A percentile compares a stretch with the other conserved stretches of the same genome.
phyloP scores from a whole-genome alignment of 2,113 vertebrate species.

The Anhinga anhinga region DNA sequence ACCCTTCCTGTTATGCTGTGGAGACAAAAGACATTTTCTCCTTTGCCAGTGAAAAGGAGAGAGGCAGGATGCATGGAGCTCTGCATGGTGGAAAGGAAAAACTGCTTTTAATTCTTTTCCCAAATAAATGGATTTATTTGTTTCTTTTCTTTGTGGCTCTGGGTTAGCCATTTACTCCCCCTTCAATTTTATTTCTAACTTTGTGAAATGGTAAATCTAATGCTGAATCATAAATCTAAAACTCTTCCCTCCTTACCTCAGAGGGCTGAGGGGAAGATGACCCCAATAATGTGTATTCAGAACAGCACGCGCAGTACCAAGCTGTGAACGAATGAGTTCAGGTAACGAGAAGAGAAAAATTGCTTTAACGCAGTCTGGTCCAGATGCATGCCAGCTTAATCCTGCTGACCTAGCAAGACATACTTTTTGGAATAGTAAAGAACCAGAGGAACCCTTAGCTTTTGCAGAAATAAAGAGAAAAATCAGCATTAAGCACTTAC shows the following conservation, averaged over 20 bases:
- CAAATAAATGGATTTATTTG: background rate
- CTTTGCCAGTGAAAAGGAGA: background rate
- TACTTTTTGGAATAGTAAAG: background rate
- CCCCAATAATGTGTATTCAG: conserved; percentile 12
- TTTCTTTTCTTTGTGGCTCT: background rate
- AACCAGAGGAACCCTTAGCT: background rate
- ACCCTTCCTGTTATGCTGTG: background rate
- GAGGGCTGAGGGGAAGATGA: background rate
- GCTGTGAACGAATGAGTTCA: conserved; percentile 38
- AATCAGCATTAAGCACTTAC: background rate
- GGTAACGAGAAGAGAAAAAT: conserved; percentile 34
- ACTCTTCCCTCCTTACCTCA: background rate
- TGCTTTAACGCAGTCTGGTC: background rate
- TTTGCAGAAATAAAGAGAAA: background rate
- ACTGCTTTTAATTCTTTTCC: background rate
- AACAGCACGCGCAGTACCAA: background rate
- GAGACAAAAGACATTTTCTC: background rate
- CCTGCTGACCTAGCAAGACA: conserved; percentile 28
- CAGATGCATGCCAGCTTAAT: conserved; percentile 11
- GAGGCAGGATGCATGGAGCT: background rate
- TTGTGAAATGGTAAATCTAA: background rate
- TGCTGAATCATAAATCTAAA: background rate
- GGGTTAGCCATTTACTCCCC: background rate
- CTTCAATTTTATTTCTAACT: background rate
- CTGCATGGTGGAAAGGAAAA: background rate